Evolutionary conservation across 2,797 vertebrate genomes (phyloP).

Genomic region (Sebastes ruberrimus): DNA sequence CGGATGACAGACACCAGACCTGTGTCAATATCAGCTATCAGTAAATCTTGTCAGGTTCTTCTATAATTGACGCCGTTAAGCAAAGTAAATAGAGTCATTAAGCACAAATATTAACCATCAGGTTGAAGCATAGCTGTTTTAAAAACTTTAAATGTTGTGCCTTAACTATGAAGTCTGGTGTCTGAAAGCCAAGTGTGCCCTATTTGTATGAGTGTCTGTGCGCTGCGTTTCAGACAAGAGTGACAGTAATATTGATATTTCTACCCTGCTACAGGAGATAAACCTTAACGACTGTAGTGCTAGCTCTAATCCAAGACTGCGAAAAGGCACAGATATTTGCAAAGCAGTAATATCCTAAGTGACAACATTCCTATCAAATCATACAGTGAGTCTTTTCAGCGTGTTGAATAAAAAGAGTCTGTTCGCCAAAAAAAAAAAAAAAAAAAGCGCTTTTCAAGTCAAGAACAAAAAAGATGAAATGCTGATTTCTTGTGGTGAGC

Average conservation of each 20-base stretch:
- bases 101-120: conserved; percentile 39
- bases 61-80: conserved; percentile 37
- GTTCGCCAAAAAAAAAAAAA: conserved; percentile 18
- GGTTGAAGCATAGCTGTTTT: conserved; percentile 34
- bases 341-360: conserved; percentile 79
- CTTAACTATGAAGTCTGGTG: conserved; percentile 54
- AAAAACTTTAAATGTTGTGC: conserved; percentile 24
- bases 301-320: conserved; percentile 75
- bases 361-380: conserved; percentile 78
- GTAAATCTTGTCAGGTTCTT: conserved; percentile 48
- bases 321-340: conserved; percentile 82
- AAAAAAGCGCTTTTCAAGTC: conserved; percentile 69
- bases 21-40: conserved; percentile 49
- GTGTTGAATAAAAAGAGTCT: conserved; percentile 57
- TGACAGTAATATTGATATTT: conserved; percentile 68
- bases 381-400: conserved; percentile 71
- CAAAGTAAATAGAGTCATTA: conserved; percentile 37
- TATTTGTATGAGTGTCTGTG: conserved; percentile 42
- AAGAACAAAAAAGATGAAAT: conserved; percentile 67
- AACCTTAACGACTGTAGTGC: conserved; percentile 76
- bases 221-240: conserved; percentile 52
- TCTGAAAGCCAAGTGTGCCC: conserved; percentile 56
- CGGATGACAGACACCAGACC: conserved; percentile 57
- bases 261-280: conserved; percentile 74
- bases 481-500: conserved; percentile 70